Base-by-base conservation (phyloP, 2,888 invertebrate species). In the Hesperia comma region DNA sequence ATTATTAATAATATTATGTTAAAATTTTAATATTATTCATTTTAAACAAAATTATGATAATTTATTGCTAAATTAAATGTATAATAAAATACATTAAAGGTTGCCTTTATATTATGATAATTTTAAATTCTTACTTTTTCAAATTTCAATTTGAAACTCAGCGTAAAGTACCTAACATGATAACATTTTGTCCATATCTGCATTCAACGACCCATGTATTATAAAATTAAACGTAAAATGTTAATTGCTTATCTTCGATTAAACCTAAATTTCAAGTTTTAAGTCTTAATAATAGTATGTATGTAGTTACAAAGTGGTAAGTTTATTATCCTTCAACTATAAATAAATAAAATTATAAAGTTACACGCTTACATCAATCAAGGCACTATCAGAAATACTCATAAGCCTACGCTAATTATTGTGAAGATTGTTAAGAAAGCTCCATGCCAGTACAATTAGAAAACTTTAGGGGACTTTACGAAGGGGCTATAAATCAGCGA, bases 391-490 rank as follows among this genome's bases (percentile, higher is more conserved):
- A 77, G 73, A 76, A 75, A 4, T 26, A 26, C 83, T 81, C 81
- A 82, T 86, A 85, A 87, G 81, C 77, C 77, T 77, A 79, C 81
- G 87, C 85, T 90, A 90, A 90, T 90, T 86, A 83, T 76, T 80
- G 77, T 79, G 78, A 82, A 87, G 83, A 85, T 87, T 84, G 85
- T 85, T 79, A 81, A 79, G 78, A 77, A 79, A 79, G 81, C 75
- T 79, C 78, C 79, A 81, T 81, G 82, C 82, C 82, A 78, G 80
- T 81, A 84, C 89, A 89, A 88, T 88, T 90, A 88, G 85, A 88
- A 86, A 88, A 87, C 85, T 90, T 90, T 88, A 90, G 88, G 87
- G 85, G 83, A 79, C 84, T 79, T 81, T 87, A 89, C 85, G 88
- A 84, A 85, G 83, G 85, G 84, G 77, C 81, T 79, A 87, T 91